These are phyloP conservation scores for Drosophila serrata DNA, from an alignment of 1,140 invertebrate species.

Conservation along the genomic window DNA sequence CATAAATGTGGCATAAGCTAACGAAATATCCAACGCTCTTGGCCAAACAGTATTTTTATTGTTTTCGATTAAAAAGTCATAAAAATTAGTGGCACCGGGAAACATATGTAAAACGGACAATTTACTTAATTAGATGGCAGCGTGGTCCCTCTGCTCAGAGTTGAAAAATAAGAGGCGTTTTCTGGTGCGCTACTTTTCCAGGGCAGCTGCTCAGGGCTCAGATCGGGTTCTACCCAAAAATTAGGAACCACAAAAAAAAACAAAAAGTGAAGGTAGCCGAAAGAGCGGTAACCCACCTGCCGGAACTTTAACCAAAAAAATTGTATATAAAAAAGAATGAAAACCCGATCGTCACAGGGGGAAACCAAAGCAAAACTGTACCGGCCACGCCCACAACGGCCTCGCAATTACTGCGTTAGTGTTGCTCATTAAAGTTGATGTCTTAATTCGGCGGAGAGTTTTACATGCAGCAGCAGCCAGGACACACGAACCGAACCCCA, in stretches of 20 bases:
- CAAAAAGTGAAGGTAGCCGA: conserved; percentile 58
- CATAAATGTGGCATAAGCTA: conserved; percentile 60
- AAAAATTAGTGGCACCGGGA: conserved; percentile 53
- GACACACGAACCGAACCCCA: conserved; percentile 32
- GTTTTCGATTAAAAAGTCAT: conserved; percentile 81
- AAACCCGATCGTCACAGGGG: conserved; percentile 40
- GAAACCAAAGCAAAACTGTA: conserved; percentile 72
- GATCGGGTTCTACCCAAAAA: conserved; percentile 50
- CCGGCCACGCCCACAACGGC: conserved; percentile 59
- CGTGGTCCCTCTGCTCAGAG: conserved; percentile 17
- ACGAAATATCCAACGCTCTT: conserved; percentile 32
- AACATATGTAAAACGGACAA: conserved; percentile 81
- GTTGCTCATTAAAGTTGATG: conserved; percentile 82
- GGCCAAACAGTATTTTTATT: conserved; percentile 63
- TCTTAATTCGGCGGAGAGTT: conserved; percentile 76
- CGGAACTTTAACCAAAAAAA: conserved; percentile 65
- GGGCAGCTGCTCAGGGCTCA: conserved; percentile 30
- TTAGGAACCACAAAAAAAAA: conserved; percentile 52
- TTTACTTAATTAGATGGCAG: conserved; percentile 80
- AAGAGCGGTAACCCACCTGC: conserved; percentile 58
- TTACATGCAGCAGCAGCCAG: conserved; percentile 63
- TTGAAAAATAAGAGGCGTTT: conserved; percentile 64
- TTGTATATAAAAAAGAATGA: neutral
- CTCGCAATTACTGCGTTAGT: conserved; percentile 81
- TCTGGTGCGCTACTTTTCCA: conserved; percentile 74